Percentiles rank a stretch among this genome's conserved stretches.
Conservation (phyloP, 2,797 vertebrate species). For the Diplodus sargus region DNA sequence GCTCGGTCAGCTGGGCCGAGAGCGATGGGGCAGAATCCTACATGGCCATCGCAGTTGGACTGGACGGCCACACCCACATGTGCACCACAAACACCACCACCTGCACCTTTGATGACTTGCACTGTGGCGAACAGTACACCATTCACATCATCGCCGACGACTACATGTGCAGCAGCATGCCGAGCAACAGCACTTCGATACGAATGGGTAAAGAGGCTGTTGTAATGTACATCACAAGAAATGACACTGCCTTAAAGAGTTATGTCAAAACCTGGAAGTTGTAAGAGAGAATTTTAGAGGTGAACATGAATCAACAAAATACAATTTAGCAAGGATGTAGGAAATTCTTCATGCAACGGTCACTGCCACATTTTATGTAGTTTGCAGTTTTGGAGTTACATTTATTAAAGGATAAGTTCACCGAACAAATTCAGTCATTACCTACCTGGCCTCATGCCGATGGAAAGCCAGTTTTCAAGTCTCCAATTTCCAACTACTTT, state of each 20-base stretch:
- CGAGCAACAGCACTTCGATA: constrained; percentile 79
- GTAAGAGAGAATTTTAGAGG: no score
- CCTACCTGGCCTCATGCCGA: no score
- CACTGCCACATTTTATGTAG: no score
- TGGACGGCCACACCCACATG: constrained; percentile 62
- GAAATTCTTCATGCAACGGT: background rate
- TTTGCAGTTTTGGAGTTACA: no score
- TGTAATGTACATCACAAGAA: background rate
- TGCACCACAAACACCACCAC: constrained; percentile 73
- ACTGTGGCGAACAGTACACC: constrained; percentile 83
- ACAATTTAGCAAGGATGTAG: background rate
- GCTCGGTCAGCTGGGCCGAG: constrained; percentile 77
- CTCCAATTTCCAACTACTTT: background rate
- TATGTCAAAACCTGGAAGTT: background rate
- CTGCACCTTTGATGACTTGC: constrained; percentile 81
- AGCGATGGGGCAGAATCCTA: constrained; percentile 82
- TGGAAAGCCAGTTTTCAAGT: no score
- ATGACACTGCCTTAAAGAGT: accelerated
- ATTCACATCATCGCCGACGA: constrained; percentile 75
- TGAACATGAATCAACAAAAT: background rate
- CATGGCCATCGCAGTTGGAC: constrained; percentile 76
- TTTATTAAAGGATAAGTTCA: no score
- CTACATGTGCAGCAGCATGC: constrained; percentile 75
- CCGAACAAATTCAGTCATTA: no score
- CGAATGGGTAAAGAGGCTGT: constrained; percentile 74